Base-by-base conservation (phyloP, 2,888 invertebrate genomes). In the Polymixis flavicincta region DNA sequence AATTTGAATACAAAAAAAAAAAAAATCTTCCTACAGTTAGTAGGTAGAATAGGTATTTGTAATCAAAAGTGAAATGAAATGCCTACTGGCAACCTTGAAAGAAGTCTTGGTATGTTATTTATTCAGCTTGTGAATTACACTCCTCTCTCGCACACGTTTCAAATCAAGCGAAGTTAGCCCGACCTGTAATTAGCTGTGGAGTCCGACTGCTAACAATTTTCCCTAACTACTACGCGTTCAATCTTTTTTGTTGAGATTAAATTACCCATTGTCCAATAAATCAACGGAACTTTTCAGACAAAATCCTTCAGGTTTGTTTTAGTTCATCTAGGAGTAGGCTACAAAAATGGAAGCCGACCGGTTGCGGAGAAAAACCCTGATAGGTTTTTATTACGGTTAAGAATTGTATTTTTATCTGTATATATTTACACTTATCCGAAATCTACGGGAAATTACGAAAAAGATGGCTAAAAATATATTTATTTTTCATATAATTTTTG, bases 241-340 rank as follows among this genome's bases (percentile, higher is more conserved):
- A 64, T 76, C 22, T 67, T 82, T 76, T 75, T 76, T 42, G 55
- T 45, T 67, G 17, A 37, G 63, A 77, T 63, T 75, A 13, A 82
- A 77, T 76, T 76, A 78, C 78, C 13, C 22, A 42, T 32, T n/a
- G 19, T 48, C 50, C 2, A 48, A 54, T 37, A 60, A 64, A 28
- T 25, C 25, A 32, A 52, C 7, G 8, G 1, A 54, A 48, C 8
- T 54, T 64, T 81, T n/a, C 0, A 57, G 32, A 37, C 7, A 32
- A 64, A 42, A 48, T 48, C n/a, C n/a, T 48, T 32, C 0, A 8
- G 22, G 17, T 55, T 37, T 32, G 7, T 19, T 25, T 32, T 19
- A 28, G 8, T 17, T 25, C 37, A 1, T 60, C 17, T 32, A 17
- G 8, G 1, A 8, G 37, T 32, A 32, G 4, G 32, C 32, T 32